These are phyloP conservation scores for Phylloscopus trochiloides DNA, from an alignment of 2,113 vertebrate species.

Conservation along the genomic window DNA sequence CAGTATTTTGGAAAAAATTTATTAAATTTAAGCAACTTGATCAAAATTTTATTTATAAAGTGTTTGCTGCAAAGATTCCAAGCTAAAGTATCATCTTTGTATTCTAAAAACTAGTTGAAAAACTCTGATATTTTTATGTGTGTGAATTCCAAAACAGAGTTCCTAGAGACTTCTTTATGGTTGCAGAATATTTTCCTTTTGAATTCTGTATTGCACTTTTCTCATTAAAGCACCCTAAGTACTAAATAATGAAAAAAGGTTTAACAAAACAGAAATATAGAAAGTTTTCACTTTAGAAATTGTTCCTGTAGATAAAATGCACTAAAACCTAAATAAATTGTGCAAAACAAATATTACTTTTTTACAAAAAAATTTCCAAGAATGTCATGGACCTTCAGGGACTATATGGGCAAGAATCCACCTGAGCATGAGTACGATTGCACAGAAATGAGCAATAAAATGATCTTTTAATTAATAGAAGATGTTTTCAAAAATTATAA, in stretches of 20 bases:
- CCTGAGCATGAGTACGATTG: not conserved
- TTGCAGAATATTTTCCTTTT: not conserved
- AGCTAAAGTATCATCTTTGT: not conserved
- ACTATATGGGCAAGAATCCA: not conserved
- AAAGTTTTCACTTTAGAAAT: not conserved
- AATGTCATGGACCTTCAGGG: not conserved
- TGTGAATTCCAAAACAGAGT: not conserved
- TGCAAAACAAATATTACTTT: rapidly evolving
- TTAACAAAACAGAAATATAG: not conserved
- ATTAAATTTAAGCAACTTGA: not conserved
- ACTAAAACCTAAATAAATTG: not conserved
- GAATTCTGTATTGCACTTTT: not conserved
- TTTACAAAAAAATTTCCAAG: not conserved
- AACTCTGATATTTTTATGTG: not conserved
- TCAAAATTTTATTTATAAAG: not conserved
- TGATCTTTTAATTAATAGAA: not conserved
- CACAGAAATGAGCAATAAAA: not conserved
- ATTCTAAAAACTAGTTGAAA: not conserved
- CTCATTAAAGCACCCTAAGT: not conserved
- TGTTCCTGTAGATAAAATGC: not conserved
- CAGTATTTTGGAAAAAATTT: not conserved
- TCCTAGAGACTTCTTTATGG: not conserved
- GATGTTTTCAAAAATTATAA: not conserved
- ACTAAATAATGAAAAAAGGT: not conserved
- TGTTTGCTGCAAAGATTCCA: not conserved